A percentile compares a stretch with the other conserved stretches of the same genome.
Conservation (phyloP, 1,140 invertebrate genomes). For the Drosophila ohnishii region DNA sequence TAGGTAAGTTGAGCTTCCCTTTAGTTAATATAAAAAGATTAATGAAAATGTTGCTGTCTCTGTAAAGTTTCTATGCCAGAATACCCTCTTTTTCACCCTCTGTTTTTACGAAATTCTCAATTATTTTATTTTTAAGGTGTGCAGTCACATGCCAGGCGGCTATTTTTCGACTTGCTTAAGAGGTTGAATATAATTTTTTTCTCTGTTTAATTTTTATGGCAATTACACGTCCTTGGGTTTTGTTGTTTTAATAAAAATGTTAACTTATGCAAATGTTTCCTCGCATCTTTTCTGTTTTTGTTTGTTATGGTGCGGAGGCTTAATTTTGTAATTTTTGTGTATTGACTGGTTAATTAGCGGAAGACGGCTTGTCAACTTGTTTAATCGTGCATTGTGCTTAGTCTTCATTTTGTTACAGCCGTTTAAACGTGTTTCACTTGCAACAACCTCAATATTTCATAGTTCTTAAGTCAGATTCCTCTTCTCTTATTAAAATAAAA, state of each 20-base stretch:
- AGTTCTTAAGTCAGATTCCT: not conserved
- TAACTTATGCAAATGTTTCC: conserved; percentile 28
- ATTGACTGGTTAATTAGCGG: conserved; percentile 28
- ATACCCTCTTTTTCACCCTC: conserved; percentile 4
- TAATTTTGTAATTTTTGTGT: conserved; percentile 2
- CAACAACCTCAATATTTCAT: not conserved
- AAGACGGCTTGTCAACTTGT: conserved; percentile 19
- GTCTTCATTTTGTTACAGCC: conserved; percentile 5
- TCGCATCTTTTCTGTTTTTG: not conserved
- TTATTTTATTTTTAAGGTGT: conserved; percentile 26
- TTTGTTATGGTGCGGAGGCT: conserved; percentile 5
- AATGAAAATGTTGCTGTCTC: not conserved
- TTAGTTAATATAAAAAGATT: not conserved
- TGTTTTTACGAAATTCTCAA: not conserved
- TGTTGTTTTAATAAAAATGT: conserved; percentile 4
- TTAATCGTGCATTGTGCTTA: conserved; percentile 1
- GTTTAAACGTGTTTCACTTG: conserved; percentile 2
- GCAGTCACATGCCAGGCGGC: conserved; percentile 19
- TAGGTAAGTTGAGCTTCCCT: not conserved
- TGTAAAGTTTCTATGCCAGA: not conserved
- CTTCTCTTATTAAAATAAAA: not conserved
- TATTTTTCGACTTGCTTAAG: conserved; percentile 11
- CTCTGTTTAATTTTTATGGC: conserved; percentile 26
- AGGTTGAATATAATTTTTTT: conserved; percentile 12
- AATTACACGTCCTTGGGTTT: conserved; percentile 30